Percentiles rank a stretch among this genome's conserved stretches.
These are phyloP conservation scores for Notodonta dromedarius DNA, from an alignment of 2,888 invertebrate genomes.

Conservation along the genomic window DNA sequence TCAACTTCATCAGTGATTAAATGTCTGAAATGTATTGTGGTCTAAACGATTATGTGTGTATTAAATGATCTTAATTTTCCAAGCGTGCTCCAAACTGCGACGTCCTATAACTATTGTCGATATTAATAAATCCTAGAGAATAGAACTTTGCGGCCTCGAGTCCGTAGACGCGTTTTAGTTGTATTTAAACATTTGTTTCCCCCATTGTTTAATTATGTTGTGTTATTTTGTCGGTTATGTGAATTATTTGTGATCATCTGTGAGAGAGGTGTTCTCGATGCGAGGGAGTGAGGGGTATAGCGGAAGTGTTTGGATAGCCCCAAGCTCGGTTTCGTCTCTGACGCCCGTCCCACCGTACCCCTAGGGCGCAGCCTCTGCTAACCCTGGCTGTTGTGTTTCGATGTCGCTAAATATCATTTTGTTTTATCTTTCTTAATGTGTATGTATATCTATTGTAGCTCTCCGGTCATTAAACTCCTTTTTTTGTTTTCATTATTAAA, in stretches of 20 bases:
- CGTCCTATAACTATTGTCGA: slow-evolving; percentile 51
- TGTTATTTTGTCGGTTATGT: slow-evolving; percentile 77
- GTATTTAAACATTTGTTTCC: slow-evolving; percentile 62
- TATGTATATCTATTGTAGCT: slow-evolving; percentile 78
- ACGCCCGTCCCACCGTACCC: slow-evolving; percentile 69
- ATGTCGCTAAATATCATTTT: slow-evolving; percentile 77
- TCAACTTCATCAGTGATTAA: slow-evolving; percentile 46
- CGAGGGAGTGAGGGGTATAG: slow-evolving; percentile 84
- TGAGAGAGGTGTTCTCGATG: slow-evolving; percentile 85
- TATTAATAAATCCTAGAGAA: slow-evolving; percentile 42
- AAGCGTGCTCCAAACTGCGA: slow-evolving; percentile 67
- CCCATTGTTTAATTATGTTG: slow-evolving; percentile 75
- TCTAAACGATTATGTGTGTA: slow-evolving; percentile 41
- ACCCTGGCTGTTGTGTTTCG: slow-evolving; percentile 83
- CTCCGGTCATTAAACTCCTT: slow-evolving; percentile 59
- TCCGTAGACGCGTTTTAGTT: slow-evolving; percentile 65
- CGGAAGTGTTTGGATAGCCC: slow-evolving; percentile 81
- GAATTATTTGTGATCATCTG: slow-evolving; percentile 81
- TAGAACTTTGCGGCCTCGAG: slow-evolving; percentile 59
- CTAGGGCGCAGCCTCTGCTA: slow-evolving; percentile 83
- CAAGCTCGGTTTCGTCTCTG: slow-evolving; percentile 78
- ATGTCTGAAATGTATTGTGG: slow-evolving; percentile 26
- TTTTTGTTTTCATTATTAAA: slow-evolving; percentile 57
- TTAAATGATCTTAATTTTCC: slow-evolving; percentile 58
- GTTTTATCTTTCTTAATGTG: slow-evolving; percentile 71